Base-by-base conservation (phyloP, 1,140 invertebrate genomes). In the Adelges cooleyi region DNA sequence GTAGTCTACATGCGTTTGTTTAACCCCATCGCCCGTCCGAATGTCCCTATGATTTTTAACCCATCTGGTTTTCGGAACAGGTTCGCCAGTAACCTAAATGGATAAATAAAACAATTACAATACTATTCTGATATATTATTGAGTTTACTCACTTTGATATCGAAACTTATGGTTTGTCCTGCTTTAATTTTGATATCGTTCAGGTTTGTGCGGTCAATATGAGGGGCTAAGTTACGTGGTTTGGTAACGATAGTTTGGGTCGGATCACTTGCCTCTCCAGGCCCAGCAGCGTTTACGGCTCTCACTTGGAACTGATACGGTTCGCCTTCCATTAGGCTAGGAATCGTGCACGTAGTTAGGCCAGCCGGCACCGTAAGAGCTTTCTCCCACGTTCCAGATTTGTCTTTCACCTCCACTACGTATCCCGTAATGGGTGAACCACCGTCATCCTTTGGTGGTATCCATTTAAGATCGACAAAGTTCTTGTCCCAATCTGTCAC, bases 401-500 rank as follows among this genome's bases (percentile, higher is more conserved):
- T 93, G 73, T 94, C 91, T 74, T 92, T 93, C 81, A 93, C 93
- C 77, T 95, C 92, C 49, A 95, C 77, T 48, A 94, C 77, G 73
- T 94, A 95, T 15, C 85, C 86, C 22, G 87, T 86, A 56, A 95
- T 84, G 36, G 90, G 91, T 1, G 90, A 85, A 44, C 91, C 91
- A 23, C 91, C 91, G 72, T 95, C 90, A 23, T 81, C 80, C 33
- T 79, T 76, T 0, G 90, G 90, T 66, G 89, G 84, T 6, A 80
- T 82, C 91, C 91, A 95, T 70, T 86, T 84, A 8, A 95, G 82
- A 73, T 92, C 90, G 51, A 95, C 90, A 72, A 92, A 89, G 73
- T 96, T 90, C 70, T 92, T 93, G 77, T 96, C 92, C 90, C 92
- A 98, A 74, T 99, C 95, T 0, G 89, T 88, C 25, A 95, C 87